phyloP scores from a whole-genome alignment of 2,888 invertebrate species.

The Eulithis testata region DNA sequence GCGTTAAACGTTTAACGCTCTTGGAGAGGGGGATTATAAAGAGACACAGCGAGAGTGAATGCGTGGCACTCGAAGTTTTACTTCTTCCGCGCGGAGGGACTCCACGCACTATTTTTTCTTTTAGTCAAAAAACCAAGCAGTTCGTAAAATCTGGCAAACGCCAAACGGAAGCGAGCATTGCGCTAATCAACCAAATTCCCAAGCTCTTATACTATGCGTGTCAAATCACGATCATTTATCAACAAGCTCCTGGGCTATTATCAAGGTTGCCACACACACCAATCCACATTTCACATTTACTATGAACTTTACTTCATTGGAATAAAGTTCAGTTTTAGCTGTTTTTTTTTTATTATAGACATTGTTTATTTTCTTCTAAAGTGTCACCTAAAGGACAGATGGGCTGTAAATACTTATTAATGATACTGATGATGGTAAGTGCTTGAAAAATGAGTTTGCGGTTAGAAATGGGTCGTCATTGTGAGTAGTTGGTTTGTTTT shows the following conservation, averaged over 20 bases:
- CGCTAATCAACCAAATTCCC: constrained; percentile 55
- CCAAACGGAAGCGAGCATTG: constrained; percentile 21
- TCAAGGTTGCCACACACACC: constrained; percentile 36
- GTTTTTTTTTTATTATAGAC: constrained; percentile 2
- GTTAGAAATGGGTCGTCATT: constrained; percentile 31
- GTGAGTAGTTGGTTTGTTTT: background rate
- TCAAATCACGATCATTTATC: constrained; percentile 58
- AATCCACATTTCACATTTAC: background rate
- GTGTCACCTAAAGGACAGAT: constrained; percentile 61
- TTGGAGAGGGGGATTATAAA: too few species aligned
- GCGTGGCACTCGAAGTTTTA: too few species aligned
- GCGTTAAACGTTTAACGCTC: too few species aligned
- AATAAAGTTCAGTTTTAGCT: constrained; percentile 14
- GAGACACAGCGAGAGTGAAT: too few species aligned
- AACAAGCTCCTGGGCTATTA: constrained; percentile 43
- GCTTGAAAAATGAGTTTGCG: constrained; percentile 39
- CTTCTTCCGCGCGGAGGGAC: too few species aligned
- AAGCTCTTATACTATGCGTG: constrained; percentile 50
- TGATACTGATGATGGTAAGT: constrained; percentile 61
- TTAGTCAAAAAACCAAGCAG: too few species aligned
- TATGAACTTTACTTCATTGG: constrained; percentile 4
- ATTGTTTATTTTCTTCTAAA: constrained; percentile 42
- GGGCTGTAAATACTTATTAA: constrained; percentile 70
- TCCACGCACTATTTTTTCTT: too few species aligned
- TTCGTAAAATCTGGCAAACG: background rate